These are phyloP conservation scores for Chrysodeixis includens DNA, from an alignment of 2,888 invertebrate species.

Conservation along the genomic window DNA sequence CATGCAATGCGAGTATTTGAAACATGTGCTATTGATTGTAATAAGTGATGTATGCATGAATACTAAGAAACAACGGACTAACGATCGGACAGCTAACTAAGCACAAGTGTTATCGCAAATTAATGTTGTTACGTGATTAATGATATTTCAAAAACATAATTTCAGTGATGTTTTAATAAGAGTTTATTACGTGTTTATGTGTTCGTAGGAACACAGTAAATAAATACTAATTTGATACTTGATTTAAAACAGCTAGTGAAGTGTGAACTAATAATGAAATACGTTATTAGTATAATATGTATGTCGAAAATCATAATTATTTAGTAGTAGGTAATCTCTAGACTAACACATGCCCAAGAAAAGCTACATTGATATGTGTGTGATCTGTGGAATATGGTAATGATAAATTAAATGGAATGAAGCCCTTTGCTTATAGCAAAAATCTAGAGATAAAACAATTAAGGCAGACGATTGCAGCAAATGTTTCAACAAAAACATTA, in stretches of 20 bases:
- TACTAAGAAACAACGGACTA: conserved; percentile 9
- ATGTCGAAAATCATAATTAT: too few relatives aligned
- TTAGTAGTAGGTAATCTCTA: too few relatives aligned
- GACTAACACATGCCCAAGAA: too few relatives aligned
- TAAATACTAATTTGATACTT: too few relatives aligned
- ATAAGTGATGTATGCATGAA: conserved; percentile 14
- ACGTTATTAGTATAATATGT: too few relatives aligned
- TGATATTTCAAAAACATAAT: conserved; percentile 8
- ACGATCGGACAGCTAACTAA: conserved; percentile 1
- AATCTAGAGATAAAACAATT: neutral
- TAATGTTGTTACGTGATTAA: conserved; percentile 2
- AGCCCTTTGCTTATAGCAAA: too few relatives aligned
- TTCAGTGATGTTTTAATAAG: conserved; percentile 1
- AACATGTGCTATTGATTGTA: conserved; percentile 20
- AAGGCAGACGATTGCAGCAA: neutral
- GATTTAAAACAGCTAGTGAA: too few relatives aligned
- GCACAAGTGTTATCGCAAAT: conserved; percentile 8
- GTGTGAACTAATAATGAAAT: neutral
- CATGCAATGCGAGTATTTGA: conserved; percentile 5
- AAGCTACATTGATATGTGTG: too few relatives aligned
- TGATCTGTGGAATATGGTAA: too few relatives aligned
- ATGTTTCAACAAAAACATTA: neutral
- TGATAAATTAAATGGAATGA: too few relatives aligned
- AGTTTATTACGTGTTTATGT: neutral
- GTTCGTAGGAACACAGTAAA: neutral